These are phyloP conservation scores for Pagrus major DNA, from an alignment of 2,113 vertebrate genomes.

Conservation along the genomic window DNA sequence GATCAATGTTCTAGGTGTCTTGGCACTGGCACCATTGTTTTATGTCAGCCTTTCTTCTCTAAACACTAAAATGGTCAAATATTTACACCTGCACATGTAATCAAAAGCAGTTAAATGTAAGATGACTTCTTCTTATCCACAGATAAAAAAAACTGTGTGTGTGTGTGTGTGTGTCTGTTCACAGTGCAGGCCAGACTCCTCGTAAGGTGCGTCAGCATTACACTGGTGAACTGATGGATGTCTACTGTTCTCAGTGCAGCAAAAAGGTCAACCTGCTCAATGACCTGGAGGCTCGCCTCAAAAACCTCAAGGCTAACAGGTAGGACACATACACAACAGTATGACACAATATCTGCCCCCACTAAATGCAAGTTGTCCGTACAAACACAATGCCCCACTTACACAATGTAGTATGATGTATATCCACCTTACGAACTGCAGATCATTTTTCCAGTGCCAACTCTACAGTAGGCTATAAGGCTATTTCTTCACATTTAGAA, in stretches of 20 bases:
- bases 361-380: neutral
- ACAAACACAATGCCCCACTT: too few species aligned
- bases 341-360: neutral
- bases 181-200: slow-evolving; percentile 95
- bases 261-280: slow-evolving; percentile 97
- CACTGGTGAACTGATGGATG: slow-evolving; percentile 89
- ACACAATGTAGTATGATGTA: too few species aligned
- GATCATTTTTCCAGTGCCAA: too few species aligned
- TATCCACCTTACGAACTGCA: too few species aligned
- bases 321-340: slow-evolving; percentile 61
- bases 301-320: slow-evolving; percentile 96
- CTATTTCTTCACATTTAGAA: too few species aligned
- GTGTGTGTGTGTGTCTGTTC: slow-evolving; percentile 51
- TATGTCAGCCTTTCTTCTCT: neutral
- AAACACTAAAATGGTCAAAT: neutral
- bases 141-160: neutral
- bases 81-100: neutral
- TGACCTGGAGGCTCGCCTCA: slow-evolving; percentile 95
- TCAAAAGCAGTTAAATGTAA: neutral
- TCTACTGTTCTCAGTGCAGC: slow-evolving; percentile 98
- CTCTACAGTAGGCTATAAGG: too few species aligned
- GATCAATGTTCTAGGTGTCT: neutral
- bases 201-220: slow-evolving; percentile 89
- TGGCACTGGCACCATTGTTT: neutral
- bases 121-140: neutral